A percentile compares a stretch with the other conserved stretches of the same genome.
Conservation (phyloP, 2,113 vertebrate species). For the Hypocryptadius cinnamomeus region DNA sequence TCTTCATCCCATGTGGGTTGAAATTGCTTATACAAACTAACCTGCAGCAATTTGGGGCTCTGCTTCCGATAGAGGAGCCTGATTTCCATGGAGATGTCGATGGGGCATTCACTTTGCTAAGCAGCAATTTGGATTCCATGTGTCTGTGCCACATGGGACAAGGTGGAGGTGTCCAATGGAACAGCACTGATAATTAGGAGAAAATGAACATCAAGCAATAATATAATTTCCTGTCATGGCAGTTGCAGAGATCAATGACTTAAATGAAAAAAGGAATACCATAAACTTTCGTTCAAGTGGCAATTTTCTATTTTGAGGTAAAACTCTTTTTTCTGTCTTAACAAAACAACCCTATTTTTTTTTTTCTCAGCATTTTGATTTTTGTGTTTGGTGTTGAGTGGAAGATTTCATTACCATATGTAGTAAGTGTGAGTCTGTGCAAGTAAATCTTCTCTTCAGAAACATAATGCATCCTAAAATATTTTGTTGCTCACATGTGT, state of each 20-base stretch:
- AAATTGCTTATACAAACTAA: not conserved
- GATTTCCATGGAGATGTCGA: not conserved
- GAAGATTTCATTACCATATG: not conserved
- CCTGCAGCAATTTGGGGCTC: not conserved
- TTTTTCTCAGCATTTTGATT: not conserved
- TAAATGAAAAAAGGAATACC: not conserved
- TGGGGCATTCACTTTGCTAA: not conserved
- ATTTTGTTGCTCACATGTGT: not conserved
- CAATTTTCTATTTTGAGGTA: not conserved
- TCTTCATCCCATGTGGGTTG: not conserved
- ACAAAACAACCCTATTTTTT: not conserved
- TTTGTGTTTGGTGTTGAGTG: not conserved
- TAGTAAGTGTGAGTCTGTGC: not conserved
- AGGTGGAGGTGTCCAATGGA: not conserved
- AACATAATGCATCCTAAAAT: not conserved
- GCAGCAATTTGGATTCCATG: not conserved
- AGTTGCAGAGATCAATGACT: not conserved
- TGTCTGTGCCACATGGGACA: not conserved
- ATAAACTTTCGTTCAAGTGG: not conserved
- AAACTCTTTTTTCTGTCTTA: not conserved
- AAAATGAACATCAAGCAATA: not conserved
- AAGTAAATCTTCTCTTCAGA: not conserved
- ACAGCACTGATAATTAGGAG: not conserved
- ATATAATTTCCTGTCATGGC: not conserved
- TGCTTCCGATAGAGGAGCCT: not conserved